Evolutionary conservation across 2,888 invertebrate genomes (phyloP), one percentile per base, ranked within the genome.

Genomic region (Hyalella azteca): DNA sequence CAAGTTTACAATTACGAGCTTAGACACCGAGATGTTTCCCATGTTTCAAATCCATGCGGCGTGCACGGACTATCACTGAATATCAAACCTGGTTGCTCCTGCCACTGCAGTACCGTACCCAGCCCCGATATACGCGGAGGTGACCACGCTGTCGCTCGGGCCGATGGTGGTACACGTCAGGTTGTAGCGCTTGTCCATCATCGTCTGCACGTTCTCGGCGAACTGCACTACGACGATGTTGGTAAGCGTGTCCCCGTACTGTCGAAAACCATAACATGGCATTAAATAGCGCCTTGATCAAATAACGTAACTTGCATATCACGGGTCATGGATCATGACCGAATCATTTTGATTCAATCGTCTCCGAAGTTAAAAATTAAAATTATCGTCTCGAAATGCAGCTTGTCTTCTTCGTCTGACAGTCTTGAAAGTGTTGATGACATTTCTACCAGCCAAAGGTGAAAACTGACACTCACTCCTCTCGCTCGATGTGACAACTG

Each of bases 191-290:
- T 96, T 95, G 88, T 96, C 96, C 82, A 93, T 90, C 29, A 94
- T 93, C 0, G 96, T 96, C 89, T 96, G 96, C 0, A 96, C 95
- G 87, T 93, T 94, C 88, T 96, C 95, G 85, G 95, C 95, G 89
- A 96, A 96, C 88, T 96, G 96, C 0, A 96, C 95, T 29, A 96
- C 95, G 5, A 95, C 95, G 85, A 96, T 96, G 87, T 96, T 96
- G 81, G 96, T 96, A 92, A 96, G 93, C 4, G 95, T 95, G 87
- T 96, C 96, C 4, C 95, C 95, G 86, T 94, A 95, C 94, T 94
- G 88, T n/a, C 88, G 88, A 66, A 11, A 2, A 36, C 19, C 2
- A 66, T 36, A 9, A 0, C 66, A 29, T 54, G 26, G 54, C 4
- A 85, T 49, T 79, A 82, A 82, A 78, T 9, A 81, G 50, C 5